phyloP scores from a whole-genome alignment of 2,797 vertebrate genomes.

The Sylvilagus floridanus region DNA sequence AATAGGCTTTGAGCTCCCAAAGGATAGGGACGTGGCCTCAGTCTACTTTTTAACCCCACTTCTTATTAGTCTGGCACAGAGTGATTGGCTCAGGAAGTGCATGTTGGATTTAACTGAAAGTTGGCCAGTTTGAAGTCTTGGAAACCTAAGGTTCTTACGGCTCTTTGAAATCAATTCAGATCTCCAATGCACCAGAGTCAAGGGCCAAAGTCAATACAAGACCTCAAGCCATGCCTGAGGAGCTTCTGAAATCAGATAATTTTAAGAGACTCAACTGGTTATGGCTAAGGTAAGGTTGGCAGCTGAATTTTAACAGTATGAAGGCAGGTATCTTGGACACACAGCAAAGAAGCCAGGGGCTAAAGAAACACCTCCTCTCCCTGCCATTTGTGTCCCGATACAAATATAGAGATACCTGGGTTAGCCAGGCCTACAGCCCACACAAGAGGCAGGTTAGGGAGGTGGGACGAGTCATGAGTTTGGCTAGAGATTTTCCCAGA shows the following conservation, averaged over 20 bases:
- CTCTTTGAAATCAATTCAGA: conserved; percentile 56
- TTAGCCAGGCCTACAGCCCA: background rate
- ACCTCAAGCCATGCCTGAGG: conserved; percentile 29
- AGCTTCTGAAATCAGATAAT: conserved; percentile 60
- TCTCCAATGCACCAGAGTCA: conserved; percentile 9
- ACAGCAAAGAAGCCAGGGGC: conserved; percentile 36
- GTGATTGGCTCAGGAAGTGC: conserved; percentile 27
- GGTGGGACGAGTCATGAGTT: background rate
- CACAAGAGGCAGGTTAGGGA: conserved; percentile 45
- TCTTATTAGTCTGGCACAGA: conserved; percentile 49
- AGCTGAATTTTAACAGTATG: conserved; percentile 23
- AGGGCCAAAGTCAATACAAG: conserved; percentile 53
- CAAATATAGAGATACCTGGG: conserved; percentile 5
- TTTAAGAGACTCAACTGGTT: conserved; percentile 50
- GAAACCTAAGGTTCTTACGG: conserved; percentile 5
- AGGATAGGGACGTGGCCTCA: conserved; percentile 15
- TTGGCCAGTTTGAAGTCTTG: conserved; percentile 48
- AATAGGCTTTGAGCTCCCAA: conserved; percentile 44
- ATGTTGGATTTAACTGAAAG: conserved; percentile 39
- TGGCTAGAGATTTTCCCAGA: conserved; percentile 11
- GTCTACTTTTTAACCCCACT: conserved; percentile 42
- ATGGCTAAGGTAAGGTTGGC: conserved; percentile 39
- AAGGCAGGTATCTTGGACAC: background rate
- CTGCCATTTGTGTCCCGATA: conserved; percentile 37
- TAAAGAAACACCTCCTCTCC: conserved; percentile 13